Conservation (phyloP, 2,888 invertebrate genomes). For the Elaeidobius kamerunicus region DNA sequence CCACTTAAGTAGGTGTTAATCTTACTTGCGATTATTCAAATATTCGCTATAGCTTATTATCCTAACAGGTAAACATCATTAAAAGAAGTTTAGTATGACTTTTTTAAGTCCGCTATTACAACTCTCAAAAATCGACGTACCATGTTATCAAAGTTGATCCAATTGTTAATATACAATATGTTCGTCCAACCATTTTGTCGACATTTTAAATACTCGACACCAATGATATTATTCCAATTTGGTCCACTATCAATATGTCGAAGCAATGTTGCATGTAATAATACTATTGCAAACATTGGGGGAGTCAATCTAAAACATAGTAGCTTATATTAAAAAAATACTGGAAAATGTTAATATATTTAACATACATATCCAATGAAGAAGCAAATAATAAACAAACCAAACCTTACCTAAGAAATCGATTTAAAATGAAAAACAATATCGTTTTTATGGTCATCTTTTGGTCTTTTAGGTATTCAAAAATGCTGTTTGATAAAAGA, state of each 20-base stretch:
- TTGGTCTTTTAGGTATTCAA: slow-evolving; percentile 19
- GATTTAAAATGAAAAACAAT: slow-evolving; percentile 1
- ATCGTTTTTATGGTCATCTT: slow-evolving; percentile 9
- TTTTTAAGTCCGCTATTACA: no score
- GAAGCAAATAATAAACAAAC: no score
- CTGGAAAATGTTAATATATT: neutral
- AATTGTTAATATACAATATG: slow-evolving; percentile 71
- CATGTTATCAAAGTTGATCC: slow-evolving; percentile 61
- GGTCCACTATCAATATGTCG: slow-evolving; percentile 70
- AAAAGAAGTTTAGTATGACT: no score
- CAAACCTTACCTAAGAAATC: slow-evolving; percentile 23
- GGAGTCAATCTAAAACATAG: slow-evolving; percentile 66
- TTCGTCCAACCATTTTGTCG: slow-evolving; percentile 70
- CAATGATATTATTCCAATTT: slow-evolving; percentile 64
- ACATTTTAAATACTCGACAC: slow-evolving; percentile 57
- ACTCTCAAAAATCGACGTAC: no score
- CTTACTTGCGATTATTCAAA: no score
- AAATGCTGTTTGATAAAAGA: slow-evolving; percentile 14
- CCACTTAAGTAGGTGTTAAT: no score
- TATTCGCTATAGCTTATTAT: no score
- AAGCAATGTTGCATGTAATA: slow-evolving; percentile 71
- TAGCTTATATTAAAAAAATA: neutral
- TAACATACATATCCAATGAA: no score
- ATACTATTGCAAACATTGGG: slow-evolving; percentile 68
- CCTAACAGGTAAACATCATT: no score